phyloP scores from a whole-genome alignment of 37 sponge, comb jelly and placozoan genomes.

The Crambe crambe region DNA sequence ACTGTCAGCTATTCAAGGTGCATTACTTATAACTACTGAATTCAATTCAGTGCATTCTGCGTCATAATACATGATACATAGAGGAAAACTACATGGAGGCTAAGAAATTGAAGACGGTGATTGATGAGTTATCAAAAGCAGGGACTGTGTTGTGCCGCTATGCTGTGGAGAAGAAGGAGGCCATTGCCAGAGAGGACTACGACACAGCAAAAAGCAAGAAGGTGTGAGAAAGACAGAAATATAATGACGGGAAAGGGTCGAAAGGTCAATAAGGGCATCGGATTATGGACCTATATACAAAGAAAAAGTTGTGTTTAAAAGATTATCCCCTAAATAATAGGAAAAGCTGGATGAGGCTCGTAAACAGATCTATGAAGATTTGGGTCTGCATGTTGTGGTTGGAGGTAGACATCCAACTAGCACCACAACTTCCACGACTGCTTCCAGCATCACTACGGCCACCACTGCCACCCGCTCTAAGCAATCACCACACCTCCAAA shows the following conservation, averaged over 20 bases:
- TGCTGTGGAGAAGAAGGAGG: constrained; percentile 81
- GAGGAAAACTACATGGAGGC: constrained; percentile 70
- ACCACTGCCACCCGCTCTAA: not conserved
- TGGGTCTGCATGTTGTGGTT: not conserved
- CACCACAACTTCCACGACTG: too few species aligned
- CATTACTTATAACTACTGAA: too few species aligned
- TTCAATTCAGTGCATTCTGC: too few species aligned
- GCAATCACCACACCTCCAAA: not conserved
- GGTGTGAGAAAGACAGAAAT: too few species aligned
- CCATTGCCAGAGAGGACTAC: constrained; percentile 87
- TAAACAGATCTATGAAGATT: not conserved
- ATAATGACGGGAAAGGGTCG: too few species aligned
- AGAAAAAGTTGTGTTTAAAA: too few species aligned
- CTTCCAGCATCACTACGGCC: too few species aligned
- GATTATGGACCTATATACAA: not conserved
- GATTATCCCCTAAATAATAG: not conserved
- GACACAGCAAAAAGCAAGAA: constrained; percentile 78
- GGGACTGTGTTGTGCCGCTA: constrained; percentile 75
- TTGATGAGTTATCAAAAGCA: constrained; percentile 59
- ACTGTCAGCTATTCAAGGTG: constrained; percentile 67
- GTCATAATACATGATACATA: constrained; percentile 2
- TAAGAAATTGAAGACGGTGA: constrained; percentile 68
- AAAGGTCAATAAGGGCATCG: too few species aligned
- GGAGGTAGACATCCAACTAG: too few species aligned
- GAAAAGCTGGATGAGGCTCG: not conserved